Base-by-base conservation (phyloP, 2,113 vertebrate species). In the Pelusios castaneus region DNA sequence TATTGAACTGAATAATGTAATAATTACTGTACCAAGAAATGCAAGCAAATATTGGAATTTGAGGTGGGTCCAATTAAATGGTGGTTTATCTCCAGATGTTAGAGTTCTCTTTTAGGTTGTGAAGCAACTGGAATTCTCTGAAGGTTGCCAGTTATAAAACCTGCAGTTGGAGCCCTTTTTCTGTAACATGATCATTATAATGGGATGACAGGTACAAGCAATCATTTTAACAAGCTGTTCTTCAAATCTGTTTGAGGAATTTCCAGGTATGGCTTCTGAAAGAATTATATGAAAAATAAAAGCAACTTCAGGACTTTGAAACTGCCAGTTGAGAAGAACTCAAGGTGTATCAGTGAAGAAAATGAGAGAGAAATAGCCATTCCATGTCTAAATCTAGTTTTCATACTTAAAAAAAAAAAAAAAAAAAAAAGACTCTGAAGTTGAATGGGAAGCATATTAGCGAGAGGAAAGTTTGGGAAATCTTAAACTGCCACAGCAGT, bases 171-270 rank as follows among this genome's bases (percentile, higher is more conserved):
- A 77, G 93, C 4, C 38, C 45, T 85, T 45, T 77, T 91, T 90
- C 60, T 89, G 73, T 93, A 96, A 96, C 89, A 16, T 24, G 24
- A 91, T 94, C 83, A 85, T 96, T 95, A 96, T 92, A 60, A 92
- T 89, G 93, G 96, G 89, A 89, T 97, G 93, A 91, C 89, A 97
- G 80, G 90, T 96, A 94, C 51, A 43, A 73, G 92, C 73, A 82
- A 60, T 93, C 94, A 85, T 92, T 97, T 95, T 93, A 94, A 94
- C 60, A 93, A 88, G 82, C 52, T 85, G 38, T 89, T 94, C 80
- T 95, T 96, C 85, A 85, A 84, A 58, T 95, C 43, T 85, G 16
- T 52, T 82, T 60, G 76, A 97, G 82, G 91, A 94, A 47, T 95
- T 90, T 92, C 84, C 82, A 88, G 67, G 52, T 87, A 97, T 75